phyloP scores from a whole-genome alignment of 2,888 invertebrate genomes.

The Calephelis perditalis region DNA sequence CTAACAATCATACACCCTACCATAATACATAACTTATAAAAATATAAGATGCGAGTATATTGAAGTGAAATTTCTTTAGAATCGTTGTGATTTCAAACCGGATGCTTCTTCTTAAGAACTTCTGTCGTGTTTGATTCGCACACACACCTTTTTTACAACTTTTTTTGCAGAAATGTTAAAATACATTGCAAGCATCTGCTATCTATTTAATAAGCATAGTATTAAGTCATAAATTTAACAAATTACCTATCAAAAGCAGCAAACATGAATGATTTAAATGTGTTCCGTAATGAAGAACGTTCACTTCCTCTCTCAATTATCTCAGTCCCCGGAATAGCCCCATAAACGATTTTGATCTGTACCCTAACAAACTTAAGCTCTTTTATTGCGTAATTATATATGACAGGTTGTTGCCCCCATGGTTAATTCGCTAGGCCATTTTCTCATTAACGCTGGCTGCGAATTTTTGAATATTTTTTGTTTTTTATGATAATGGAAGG shows the following conservation, averaged over 20 bases:
- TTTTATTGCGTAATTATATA: slow-evolving; percentile 6
- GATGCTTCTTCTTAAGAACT: too few relatives aligned
- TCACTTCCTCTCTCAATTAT: slow-evolving; percentile 1
- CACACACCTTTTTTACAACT: too few relatives aligned
- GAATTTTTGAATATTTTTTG: background rate
- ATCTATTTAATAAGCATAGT: too few relatives aligned
- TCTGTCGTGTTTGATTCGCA: too few relatives aligned
- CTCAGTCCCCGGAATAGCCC: background rate
- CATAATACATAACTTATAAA: too few relatives aligned
- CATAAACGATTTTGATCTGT: slow-evolving; percentile 12
- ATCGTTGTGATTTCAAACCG: too few relatives aligned
- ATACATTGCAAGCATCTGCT: too few relatives aligned
- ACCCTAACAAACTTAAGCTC: background rate
- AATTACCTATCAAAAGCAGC: slow-evolving; percentile 9
- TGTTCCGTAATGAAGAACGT: slow-evolving; percentile 1
- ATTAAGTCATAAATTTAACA: background rate
- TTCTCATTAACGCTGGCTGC: slow-evolving; percentile 3
- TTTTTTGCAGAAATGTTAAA: too few relatives aligned
- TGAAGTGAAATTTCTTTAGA: too few relatives aligned
- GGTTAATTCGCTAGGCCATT: background rate
- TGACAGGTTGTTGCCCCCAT: slow-evolving; percentile 3
- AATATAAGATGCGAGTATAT: too few relatives aligned
- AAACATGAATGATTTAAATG: slow-evolving; percentile 8
- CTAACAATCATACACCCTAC: too few relatives aligned
- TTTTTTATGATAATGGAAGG: too few relatives aligned